These are phyloP conservation scores for Calyptomena viridis DNA, from an alignment of 2,113 vertebrate species.

Conservation along the genomic window DNA sequence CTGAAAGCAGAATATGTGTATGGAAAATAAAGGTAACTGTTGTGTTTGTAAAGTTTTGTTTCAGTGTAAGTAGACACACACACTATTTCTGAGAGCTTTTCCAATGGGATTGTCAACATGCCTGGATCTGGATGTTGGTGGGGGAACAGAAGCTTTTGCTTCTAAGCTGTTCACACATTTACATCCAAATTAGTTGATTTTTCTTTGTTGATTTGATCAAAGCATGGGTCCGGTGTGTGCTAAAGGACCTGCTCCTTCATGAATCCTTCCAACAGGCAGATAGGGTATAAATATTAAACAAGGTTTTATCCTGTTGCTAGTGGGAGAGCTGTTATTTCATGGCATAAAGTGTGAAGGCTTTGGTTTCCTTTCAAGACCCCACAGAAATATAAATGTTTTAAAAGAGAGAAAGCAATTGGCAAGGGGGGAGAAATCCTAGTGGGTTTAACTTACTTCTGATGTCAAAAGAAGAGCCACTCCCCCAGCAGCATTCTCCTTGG, in stretches of 20 bases:
- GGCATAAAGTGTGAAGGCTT: background rate
- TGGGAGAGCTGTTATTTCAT: background rate
- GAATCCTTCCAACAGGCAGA: background rate
- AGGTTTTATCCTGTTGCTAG: background rate
- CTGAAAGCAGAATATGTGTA: background rate
- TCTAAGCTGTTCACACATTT: background rate
- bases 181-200: background rate
- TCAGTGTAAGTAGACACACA: background rate
- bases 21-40: constrained; percentile 38
- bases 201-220: background rate
- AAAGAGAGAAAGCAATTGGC: background rate
- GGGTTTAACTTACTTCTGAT: background rate
- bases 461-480: background rate
- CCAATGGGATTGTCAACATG: fast-evolving
- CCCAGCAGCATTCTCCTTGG: background rate
- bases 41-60: constrained; percentile 17
- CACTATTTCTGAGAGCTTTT: background rate
- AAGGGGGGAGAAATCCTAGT: background rate
- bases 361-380: background rate
- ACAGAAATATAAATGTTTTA: background rate
- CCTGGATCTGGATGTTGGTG: background rate
- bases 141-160: background rate
- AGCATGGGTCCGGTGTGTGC: background rate
- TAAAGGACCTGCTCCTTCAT: background rate
- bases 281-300: background rate